These are phyloP conservation scores for Diadumene lineata DNA, from an alignment of 92 coral and sea anemone genomes.

Conservation along the genomic window DNA sequence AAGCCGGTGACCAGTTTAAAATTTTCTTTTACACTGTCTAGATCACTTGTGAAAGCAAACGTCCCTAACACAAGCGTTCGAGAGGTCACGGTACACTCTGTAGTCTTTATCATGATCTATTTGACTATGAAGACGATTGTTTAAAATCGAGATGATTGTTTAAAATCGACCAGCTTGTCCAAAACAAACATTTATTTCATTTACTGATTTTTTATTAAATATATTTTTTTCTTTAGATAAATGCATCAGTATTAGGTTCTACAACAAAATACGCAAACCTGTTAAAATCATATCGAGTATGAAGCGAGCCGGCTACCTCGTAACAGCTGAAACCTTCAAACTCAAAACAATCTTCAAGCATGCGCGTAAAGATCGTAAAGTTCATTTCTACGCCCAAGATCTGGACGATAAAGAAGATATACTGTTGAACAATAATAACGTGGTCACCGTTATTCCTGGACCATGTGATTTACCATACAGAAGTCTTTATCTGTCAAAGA, in stretches of 20 bases:
- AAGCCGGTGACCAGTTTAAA: too few relatives aligned
- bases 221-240: conserved; percentile 69
- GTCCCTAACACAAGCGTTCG: too few relatives aligned
- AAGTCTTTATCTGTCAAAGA: conserved; percentile 51
- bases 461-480: conserved; percentile 74
- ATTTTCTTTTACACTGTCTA: too few relatives aligned
- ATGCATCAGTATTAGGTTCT: conserved; percentile 85
- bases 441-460: conserved; percentile 79
- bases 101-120: too few relatives aligned
- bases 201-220: too few relatives aligned
- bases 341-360: conserved; percentile 95
- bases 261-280: conserved; percentile 85
- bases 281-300: conserved; percentile 88
- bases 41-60: too few relatives aligned
- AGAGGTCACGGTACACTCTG: too few relatives aligned
- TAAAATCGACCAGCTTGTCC: too few relatives aligned
- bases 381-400: conserved; percentile 94
- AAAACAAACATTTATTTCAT: too few relatives aligned
- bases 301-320: conserved; percentile 88
- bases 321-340: conserved; percentile 93
- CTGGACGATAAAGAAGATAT: conserved; percentile 77
- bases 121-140: too few relatives aligned
- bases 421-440: conserved; percentile 78
- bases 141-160: too few relatives aligned
- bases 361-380: conserved; percentile 92